Evolutionary conservation across 2,797 vertebrate species (phyloP), one percentile per base, ranked within the genome.

Genomic region (Euthynnus affinis): DNA sequence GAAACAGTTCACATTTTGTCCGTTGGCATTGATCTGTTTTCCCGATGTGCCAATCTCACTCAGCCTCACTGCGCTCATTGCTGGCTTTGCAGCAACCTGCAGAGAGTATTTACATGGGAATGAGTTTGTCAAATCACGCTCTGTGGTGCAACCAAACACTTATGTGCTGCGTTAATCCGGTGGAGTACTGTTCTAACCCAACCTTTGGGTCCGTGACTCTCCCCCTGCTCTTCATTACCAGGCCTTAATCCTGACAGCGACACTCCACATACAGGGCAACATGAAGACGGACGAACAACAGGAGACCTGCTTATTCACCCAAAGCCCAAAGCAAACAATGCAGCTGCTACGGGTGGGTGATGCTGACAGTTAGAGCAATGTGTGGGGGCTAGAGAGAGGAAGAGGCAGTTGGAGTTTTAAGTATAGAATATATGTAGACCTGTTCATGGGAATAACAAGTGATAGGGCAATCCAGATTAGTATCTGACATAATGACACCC

Each of bases 161-260:
- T 78, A 61, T 76, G 78, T 84, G 76, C 87, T 68, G 79, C 3
- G 83, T 90, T 92, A 91, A 93, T 92, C 91, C 76, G 12, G 70
- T 22, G 13, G 61, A 88, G 83, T 44, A 59, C 69, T 61, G 74
- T 82, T 82, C 71, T 57, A 74, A 59, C 84, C 79, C 70, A 71
- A 72, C 82, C 76, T 86, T 40, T 6, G 68, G 51, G 80, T 86
- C 77, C 1, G 14, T 9, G 60, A 53, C 72, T 64, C 83, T 90
- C 91, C 87, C 89, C 75, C 73, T 18, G 83, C 90, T 91, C 88
- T 89, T 93, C 90, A 93, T 93, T 92, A 94, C 37, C 48, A 82
- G 76, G 80, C 85, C 86, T 84, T 91, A 92, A 93, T 93, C 90
- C 90, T 82, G 88, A 87, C 87, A 89, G 83, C 37, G 74, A 88